phyloP scores from a whole-genome alignment of 1,140 invertebrate species.

The Ceratina calcarata region DNA sequence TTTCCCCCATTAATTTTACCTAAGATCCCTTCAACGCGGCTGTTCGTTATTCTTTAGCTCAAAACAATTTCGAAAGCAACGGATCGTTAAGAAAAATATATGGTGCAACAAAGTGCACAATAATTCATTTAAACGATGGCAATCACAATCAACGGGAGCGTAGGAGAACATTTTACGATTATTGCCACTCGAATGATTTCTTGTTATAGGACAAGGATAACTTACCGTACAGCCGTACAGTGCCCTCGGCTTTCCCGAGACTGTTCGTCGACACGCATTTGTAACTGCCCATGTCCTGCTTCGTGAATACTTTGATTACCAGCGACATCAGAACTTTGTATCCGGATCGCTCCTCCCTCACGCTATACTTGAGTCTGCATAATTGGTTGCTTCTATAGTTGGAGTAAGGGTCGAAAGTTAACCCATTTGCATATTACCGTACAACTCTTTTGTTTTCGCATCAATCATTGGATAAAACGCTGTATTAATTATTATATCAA shows the following conservation, averaged over 20 bases:
- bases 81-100: background rate
- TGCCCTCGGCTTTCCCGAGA: conserved; percentile 91
- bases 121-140: background rate
- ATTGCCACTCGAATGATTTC: background rate
- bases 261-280: conserved; percentile 95
- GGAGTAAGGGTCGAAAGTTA: too few relatives aligned
- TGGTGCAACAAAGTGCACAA: too few relatives aligned
- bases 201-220: conserved; percentile 47
- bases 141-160: background rate
- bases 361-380: conserved; percentile 89
- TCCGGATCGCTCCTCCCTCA: conserved; percentile 88
- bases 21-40: too few relatives aligned
- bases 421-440: too few relatives aligned
- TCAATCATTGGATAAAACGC: too few relatives aligned
- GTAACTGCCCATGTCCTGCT: conserved; percentile 92
- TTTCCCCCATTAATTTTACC: too few relatives aligned
- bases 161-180: background rate
- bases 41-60: background rate
- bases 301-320: conserved; percentile 88
- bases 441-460: too few relatives aligned
- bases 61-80: background rate
- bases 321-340: conserved; percentile 93
- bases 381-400: conserved; percentile 17
- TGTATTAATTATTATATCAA: too few relatives aligned
- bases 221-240: conserved; percentile 92